Percentiles rank a stretch among this genome's conserved stretches.
Evolutionary conservation across 1,140 invertebrate species (phyloP).

Genomic region (Himalopsyche phryganea): DNA sequence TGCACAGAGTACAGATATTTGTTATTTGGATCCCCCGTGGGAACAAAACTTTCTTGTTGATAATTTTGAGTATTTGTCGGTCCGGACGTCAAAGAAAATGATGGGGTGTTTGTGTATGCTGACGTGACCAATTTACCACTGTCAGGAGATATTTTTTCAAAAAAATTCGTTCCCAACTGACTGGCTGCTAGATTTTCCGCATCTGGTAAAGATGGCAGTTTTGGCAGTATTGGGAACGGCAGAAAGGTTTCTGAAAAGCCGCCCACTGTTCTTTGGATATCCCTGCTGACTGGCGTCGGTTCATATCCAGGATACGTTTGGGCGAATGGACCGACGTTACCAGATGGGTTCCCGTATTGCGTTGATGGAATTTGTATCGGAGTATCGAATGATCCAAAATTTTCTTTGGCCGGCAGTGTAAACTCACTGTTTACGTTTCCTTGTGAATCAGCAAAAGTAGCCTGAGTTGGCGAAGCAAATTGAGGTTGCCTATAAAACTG

Average conservation of each 20-base stretch:
- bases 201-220: conserved; percentile 10
- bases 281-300: conserved; percentile 4
- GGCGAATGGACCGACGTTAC: neutral
- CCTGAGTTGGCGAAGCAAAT: too few species aligned
- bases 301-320: conserved; percentile 20
- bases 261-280: neutral
- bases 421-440: too few species aligned
- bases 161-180: neutral
- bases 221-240: conserved; percentile 16
- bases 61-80: neutral
- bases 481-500: too few species aligned
- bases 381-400: neutral
- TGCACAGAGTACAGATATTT: conserved; percentile 11
- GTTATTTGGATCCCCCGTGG: conserved; percentile 11
- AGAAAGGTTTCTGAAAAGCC: neutral
- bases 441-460: too few species aligned
- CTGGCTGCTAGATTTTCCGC: conserved; percentile 2
- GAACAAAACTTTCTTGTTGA: conserved; percentile 6
- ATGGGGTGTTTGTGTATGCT: neutral
- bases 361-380: too few species aligned
- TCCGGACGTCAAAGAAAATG: neutral
- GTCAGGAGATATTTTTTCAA: neutral
- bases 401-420: neutral
- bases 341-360: too few species aligned
- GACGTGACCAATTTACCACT: neutral